Conservation (phyloP, 2,113 vertebrate species). For the Aegithalos caudatus region DNA sequence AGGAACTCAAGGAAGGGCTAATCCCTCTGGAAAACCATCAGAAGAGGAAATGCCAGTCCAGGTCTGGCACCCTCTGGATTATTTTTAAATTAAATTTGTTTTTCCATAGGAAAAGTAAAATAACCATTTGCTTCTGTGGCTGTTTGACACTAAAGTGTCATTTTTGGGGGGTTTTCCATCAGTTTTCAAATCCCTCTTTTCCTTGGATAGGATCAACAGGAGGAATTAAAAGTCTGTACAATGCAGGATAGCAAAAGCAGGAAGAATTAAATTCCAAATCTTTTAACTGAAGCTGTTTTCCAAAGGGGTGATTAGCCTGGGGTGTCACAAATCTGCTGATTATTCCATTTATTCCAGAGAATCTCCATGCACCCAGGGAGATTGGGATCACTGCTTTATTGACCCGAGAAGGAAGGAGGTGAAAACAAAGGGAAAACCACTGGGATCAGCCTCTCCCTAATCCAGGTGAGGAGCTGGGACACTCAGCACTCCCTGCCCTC, state of each 20-base stretch:
- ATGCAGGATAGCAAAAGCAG: not conserved
- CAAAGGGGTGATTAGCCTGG: not conserved
- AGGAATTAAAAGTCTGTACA: not conserved
- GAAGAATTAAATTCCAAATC: not conserved
- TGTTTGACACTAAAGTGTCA: not conserved
- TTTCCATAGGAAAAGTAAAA: not conserved
- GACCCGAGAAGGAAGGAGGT: not conserved
- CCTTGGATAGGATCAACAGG: not conserved
- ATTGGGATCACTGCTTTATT: not conserved
- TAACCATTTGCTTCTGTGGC: not conserved
- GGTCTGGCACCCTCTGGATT: not conserved
- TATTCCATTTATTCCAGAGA: not conserved
- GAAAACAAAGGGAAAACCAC: not conserved
- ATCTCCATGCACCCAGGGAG: not conserved
- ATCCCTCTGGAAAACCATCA: not conserved
- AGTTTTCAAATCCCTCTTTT: not conserved
- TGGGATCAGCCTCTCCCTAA: not conserved
- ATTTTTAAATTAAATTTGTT: not conserved
- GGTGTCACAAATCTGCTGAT: not conserved
- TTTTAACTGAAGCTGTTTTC: not conserved
- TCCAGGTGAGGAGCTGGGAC: not conserved
- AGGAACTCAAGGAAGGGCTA: not conserved
- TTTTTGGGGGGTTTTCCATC: not conserved
- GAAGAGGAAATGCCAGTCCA: not conserved
- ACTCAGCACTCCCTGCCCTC: not conserved